Evolutionary conservation across 2,113 vertebrate genomes (phyloP).

Genomic region (Poeciliopsis retropinna): DNA sequence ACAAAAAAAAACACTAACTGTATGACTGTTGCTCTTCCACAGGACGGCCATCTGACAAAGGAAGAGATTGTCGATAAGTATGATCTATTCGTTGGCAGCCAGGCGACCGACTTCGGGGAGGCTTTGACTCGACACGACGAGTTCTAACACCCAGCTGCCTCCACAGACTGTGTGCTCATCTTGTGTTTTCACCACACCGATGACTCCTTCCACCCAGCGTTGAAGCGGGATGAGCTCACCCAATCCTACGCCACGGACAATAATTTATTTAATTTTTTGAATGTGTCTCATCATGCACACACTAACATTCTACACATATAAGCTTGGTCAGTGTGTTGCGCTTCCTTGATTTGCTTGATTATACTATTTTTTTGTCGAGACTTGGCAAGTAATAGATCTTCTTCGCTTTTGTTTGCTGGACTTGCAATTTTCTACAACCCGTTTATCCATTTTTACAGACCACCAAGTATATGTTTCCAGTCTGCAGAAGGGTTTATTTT

Average conservation of each 20-base stretch:
- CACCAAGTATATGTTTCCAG: conserved; percentile 7
- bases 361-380: background rate
- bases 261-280: conserved; percentile 89
- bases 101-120: conserved; percentile 97
- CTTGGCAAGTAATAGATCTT: conserved; percentile 25
- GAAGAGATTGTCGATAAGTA: conserved; percentile 96
- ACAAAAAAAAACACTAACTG: background rate
- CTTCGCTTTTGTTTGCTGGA: conserved; percentile 4
- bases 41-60: conserved; percentile 91
- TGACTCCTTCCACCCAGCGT: conserved; percentile 12
- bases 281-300: conserved; percentile 60
- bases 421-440: conserved; percentile 11
- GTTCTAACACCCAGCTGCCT: conserved; percentile 76
- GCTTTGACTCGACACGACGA: conserved; percentile 95
- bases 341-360: conserved; percentile 32
- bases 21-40: background rate
- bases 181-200: conserved; percentile 22
- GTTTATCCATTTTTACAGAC: conserved; percentile 29
- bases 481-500: conserved; percentile 13
- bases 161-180: conserved; percentile 60
- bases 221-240: conserved; percentile 36
- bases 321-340: conserved; percentile 23
- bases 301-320: conserved; percentile 31
- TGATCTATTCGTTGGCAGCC: conserved; percentile 95
- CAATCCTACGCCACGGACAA: conserved; percentile 69